Percentiles rank a stretch among this genome's conserved stretches.
These are phyloP conservation scores for Cremastinae sp. DNA, from an alignment of 2,888 invertebrate species.

Conservation along the genomic window DNA sequence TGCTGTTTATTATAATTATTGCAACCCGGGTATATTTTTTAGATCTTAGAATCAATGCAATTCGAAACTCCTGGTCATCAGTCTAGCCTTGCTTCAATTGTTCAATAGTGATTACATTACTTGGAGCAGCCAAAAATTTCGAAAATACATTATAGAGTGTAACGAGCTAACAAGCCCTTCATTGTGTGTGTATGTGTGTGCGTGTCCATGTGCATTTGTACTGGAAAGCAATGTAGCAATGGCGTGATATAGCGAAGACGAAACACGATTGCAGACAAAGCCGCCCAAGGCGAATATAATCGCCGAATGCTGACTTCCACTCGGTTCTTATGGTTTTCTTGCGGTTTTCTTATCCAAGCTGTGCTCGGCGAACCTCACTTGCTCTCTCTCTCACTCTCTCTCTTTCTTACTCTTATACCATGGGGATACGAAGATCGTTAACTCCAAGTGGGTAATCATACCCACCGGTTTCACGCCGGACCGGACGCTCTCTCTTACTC, in stretches of 20 bases:
- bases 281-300: slow-evolving; percentile 62
- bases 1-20: too few relatives aligned
- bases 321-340: slow-evolving; percentile 68
- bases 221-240: slow-evolving; percentile 25
- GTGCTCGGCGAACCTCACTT: slow-evolving; percentile 57
- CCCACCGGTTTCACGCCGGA: slow-evolving; percentile 74
- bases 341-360: slow-evolving; percentile 72
- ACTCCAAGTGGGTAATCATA: slow-evolving; percentile 77
- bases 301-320: slow-evolving; percentile 63
- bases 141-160: too few relatives aligned
- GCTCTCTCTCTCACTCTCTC: slow-evolving; percentile 21
- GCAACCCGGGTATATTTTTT: too few relatives aligned
- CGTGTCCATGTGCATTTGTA: too few relatives aligned
- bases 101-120: too few relatives aligned
- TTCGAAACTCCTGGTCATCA: too few relatives aligned
- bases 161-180: background rate
- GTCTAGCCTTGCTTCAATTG: too few relatives aligned
- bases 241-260: slow-evolving; percentile 39
- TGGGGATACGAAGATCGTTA: slow-evolving; percentile 72
- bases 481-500: slow-evolving; percentile 59
- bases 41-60: too few relatives aligned
- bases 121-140: too few relatives aligned
- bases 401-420: slow-evolving; percentile 32
- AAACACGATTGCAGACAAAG: slow-evolving; percentile 61
- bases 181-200: too few relatives aligned